A percentile compares a stretch with the other conserved stretches of the same genome.
These are phyloP conservation scores for Drosophila novamexicana DNA, from an alignment of 1,140 invertebrate species.

Conservation along the genomic window DNA sequence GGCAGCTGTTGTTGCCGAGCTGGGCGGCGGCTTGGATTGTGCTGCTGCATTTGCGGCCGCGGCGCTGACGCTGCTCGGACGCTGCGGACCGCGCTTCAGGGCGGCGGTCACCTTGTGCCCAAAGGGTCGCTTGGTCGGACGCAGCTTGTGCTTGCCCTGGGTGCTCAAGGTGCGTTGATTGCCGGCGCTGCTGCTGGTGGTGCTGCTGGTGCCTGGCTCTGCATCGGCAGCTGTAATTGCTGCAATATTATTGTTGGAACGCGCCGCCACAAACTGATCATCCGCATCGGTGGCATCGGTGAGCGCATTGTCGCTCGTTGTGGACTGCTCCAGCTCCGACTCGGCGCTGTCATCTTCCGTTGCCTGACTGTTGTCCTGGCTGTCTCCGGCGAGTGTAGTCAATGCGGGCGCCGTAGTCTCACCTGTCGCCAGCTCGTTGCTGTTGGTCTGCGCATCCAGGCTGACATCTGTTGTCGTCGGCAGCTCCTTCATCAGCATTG, in stretches of 20 bases:
- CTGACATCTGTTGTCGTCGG: constrained; percentile 70
- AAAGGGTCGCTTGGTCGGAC: constrained; percentile 75
- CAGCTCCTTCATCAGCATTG: constrained; percentile 65
- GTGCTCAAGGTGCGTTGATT: constrained; percentile 76
- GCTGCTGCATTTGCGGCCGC: constrained; percentile 62
- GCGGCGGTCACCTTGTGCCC: constrained; percentile 67
- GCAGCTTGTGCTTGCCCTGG: constrained; percentile 73
- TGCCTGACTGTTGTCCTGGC: neutral
- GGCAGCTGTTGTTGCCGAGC: constrained; percentile 8
- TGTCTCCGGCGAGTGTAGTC: constrained; percentile 35
- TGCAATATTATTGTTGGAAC: constrained; percentile 78
- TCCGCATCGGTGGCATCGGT: constrained; percentile 76
- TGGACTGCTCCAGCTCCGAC: constrained; percentile 20
- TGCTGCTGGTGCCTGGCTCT: constrained; percentile 45
- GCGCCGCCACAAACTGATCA: constrained; percentile 79
- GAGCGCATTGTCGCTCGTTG: constrained; percentile 62
- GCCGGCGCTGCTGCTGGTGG: constrained; percentile 56
- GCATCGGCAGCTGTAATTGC: constrained; percentile 74
- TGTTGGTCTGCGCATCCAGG: constrained; percentile 21
- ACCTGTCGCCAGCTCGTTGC: constrained; percentile 12
- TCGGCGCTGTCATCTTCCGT: neutral
- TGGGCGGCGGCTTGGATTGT: constrained; percentile 57
- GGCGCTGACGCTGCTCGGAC: constrained; percentile 56
- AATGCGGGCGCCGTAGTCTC: constrained; percentile 46
- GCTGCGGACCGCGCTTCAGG: constrained; percentile 62